These are phyloP conservation scores for Sigmodon hispidus DNA, from an alignment of 2,113 vertebrate species.

Conservation along the genomic window DNA sequence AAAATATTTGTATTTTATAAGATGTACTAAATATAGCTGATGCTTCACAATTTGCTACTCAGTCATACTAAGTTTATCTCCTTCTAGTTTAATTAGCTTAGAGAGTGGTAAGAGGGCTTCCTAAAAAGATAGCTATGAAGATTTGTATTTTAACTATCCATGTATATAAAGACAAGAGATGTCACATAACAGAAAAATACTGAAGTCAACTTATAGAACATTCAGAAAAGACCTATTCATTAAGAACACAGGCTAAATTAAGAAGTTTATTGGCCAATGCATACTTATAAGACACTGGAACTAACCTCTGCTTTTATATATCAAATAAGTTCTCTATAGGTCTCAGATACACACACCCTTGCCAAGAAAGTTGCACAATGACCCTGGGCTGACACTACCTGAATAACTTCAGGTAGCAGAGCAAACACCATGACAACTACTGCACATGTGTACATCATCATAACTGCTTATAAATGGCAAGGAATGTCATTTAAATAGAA, in stretches of 20 bases:
- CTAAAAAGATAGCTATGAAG: constrained; percentile 84
- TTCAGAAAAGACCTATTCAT: constrained; percentile 56
- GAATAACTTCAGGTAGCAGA: constrained; percentile 22
- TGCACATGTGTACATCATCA: constrained; percentile 24
- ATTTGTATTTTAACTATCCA: constrained; percentile 88
- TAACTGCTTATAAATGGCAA: constrained; percentile 47
- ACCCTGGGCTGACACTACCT: neutral
- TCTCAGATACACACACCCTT: neutral
- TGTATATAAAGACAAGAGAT: constrained; percentile 81
- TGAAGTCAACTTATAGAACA: constrained; percentile 64
- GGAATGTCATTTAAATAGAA: constrained; percentile 53
- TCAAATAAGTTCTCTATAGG: constrained; percentile 10
- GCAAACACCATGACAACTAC: constrained; percentile 32
- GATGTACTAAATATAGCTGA: constrained; percentile 79
- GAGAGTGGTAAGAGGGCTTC: constrained; percentile 82
- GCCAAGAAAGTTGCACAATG: constrained; percentile 30
- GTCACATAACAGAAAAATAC: constrained; percentile 73
- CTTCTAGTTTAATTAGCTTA: constrained; percentile 87
- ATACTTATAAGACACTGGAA: constrained; percentile 73
- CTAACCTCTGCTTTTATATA: constrained; percentile 43
- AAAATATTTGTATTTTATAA: constrained; percentile 77
- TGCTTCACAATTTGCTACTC: constrained; percentile 79
- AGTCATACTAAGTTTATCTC: constrained; percentile 57
- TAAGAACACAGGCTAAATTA: constrained; percentile 54
- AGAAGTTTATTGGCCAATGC: constrained; percentile 70